Evolutionary conservation across 2,888 invertebrate species (phyloP).

Genomic region (Eucera pruinosa): DNA sequence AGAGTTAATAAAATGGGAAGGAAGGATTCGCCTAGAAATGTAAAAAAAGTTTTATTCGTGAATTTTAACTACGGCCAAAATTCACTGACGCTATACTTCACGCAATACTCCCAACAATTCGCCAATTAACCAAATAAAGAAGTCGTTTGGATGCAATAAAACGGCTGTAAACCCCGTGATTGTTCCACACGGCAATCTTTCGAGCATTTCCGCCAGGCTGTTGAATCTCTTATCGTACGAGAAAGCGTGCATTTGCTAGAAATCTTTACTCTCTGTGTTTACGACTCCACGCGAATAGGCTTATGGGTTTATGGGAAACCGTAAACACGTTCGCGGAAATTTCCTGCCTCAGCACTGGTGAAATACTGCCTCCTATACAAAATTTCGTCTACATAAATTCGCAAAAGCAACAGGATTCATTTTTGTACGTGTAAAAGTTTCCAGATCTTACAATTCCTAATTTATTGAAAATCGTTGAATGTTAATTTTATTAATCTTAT

Average conservation of each 20-base stretch:
- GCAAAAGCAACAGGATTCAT: too few relatives aligned
- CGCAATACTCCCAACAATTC: neutral
- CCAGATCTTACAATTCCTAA: too few relatives aligned
- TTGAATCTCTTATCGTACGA: slow-evolving; percentile 20
- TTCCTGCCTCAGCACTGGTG: neutral
- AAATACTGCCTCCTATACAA: neutral
- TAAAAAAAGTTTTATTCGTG: neutral
- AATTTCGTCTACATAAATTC: neutral
- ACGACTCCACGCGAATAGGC: slow-evolving; percentile 13
- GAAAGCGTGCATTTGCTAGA: neutral
- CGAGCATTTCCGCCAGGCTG: slow-evolving; percentile 1
- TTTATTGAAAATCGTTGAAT: too few relatives aligned
- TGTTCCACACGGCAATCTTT: slow-evolving; percentile 8
- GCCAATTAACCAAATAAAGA: slow-evolving; percentile 6
- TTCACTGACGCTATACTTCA: neutral
- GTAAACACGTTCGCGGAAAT: slow-evolving; percentile 1
- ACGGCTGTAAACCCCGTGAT: slow-evolving; percentile 1
- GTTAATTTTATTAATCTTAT: too few relatives aligned
- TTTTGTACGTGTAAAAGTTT: too few relatives aligned
- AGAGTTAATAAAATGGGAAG: too few relatives aligned
- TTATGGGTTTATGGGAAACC: slow-evolving; percentile 17
- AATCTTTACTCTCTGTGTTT: slow-evolving; percentile 21
- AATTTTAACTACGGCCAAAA: neutral
- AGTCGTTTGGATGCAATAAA: neutral
- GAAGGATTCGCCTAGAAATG: too few relatives aligned